A percentile compares a stretch with the other conserved stretches of the same genome.
Conservation (phyloP, 30 jellyfish, hydroid and myxozoan species). For the Morbakka virulenta region DNA sequence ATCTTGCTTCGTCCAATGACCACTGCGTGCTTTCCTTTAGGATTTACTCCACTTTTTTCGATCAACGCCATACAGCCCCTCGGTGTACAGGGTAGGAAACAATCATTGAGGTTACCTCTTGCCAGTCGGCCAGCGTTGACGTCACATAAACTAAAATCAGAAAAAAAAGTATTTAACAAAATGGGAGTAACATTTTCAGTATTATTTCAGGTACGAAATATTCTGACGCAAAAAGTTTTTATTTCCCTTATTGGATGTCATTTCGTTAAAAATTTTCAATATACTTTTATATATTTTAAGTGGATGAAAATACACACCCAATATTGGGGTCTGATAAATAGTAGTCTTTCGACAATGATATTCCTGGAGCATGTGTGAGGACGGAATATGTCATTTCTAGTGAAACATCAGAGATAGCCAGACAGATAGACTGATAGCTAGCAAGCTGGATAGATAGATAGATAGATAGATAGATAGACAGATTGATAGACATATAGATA, state of each 20-base stretch:
- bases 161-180: background rate
- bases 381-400: too few species aligned
- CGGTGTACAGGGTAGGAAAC: conserved; percentile 94
- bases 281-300: too few species aligned
- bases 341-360: too few species aligned
- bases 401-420: too few species aligned
- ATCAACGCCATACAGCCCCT: conserved; percentile 88
- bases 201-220: background rate
- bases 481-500: too few species aligned
- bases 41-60: conserved; percentile 56
- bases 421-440: too few species aligned
- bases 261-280: background rate
- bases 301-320: too few species aligned
- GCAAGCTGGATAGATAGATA: too few species aligned
- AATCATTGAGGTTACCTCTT: conserved; percentile 74
- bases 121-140: conserved; percentile 95
- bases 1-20: conserved; percentile 95
- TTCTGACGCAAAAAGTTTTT: too few species aligned
- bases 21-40: conserved; percentile 90
- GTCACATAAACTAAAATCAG: conserved; percentile 70
- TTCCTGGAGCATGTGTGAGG: too few species aligned
- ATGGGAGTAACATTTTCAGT: background rate
- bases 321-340: too few species aligned
- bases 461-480: too few species aligned
- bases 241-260: background rate